Conservation (phyloP, 2,888 invertebrate species). For the Torymus auratus region DNA sequence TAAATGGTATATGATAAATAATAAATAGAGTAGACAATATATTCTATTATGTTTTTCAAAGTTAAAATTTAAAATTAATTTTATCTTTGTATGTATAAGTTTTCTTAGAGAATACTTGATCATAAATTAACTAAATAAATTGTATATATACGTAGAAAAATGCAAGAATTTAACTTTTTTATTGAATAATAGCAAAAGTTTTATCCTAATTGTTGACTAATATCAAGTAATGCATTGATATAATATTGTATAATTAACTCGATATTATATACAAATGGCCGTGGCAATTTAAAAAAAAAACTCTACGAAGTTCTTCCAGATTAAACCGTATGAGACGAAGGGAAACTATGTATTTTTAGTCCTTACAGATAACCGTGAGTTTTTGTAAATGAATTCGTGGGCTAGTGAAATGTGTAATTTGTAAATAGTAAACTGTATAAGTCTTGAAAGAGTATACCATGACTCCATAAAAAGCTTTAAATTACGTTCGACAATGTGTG, state of each 20-base stretch:
- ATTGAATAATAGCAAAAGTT: too few species aligned
- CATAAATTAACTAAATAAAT: too few species aligned
- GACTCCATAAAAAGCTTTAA: conserved; percentile 46
- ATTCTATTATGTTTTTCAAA: not conserved
- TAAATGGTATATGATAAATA: conserved; percentile 18
- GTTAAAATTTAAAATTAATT: too few species aligned
- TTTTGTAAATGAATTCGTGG: conserved; percentile 46
- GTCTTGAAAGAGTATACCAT: conserved; percentile 17
- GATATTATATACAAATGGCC: conserved; percentile 1
- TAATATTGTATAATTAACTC: not conserved
- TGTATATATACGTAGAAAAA: too few species aligned
- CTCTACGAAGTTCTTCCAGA: conserved; percentile 35
- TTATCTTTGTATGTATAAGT: too few species aligned
- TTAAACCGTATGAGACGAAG: conserved; percentile 1
- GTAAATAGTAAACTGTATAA: conserved; percentile 45
- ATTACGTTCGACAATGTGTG: not conserved
- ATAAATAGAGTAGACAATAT: not conserved
- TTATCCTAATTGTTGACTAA: too few species aligned
- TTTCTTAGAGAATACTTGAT: too few species aligned
- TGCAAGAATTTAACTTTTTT: too few species aligned
- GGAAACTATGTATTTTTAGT: conserved; percentile 2
- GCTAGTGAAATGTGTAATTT: conserved; percentile 44
- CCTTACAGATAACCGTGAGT: not conserved
- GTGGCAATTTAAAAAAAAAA: conserved; percentile 16
- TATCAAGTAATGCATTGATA: too few species aligned